phyloP scores from a whole-genome alignment of 2,113 vertebrate genomes.

The Grammomys dolichurus region DNA sequence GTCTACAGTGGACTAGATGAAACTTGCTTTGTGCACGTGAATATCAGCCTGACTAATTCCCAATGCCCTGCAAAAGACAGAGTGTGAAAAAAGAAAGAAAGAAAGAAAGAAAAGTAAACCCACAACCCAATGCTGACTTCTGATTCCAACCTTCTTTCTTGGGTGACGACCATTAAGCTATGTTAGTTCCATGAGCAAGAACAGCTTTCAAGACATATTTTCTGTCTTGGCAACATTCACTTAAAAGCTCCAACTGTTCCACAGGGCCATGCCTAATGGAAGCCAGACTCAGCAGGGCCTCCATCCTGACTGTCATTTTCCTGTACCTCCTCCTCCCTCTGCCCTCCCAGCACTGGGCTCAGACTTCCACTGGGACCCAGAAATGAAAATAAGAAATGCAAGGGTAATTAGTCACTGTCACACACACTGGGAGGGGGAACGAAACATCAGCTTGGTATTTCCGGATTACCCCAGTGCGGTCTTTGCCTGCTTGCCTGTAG shows the following conservation, averaged over 20 bases:
- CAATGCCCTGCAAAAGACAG: not conserved
- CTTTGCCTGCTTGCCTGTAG: constrained; percentile 49
- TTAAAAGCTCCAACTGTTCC: not conserved
- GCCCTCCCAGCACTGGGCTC: not conserved
- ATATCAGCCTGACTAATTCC: constrained; percentile 26
- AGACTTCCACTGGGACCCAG: constrained; percentile 19
- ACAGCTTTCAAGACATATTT: not conserved
- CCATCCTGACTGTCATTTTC: not conserved
- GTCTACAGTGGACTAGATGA: constrained; percentile 60
- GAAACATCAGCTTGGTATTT: constrained; percentile 61
- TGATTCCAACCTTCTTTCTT: constrained; percentile 7
- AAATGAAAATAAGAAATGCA: constrained; percentile 68
- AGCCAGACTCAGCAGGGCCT: constrained; percentile 2
- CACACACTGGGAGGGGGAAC: not conserved
- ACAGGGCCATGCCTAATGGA: not conserved
- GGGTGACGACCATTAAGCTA: not conserved
- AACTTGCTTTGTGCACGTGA: not conserved
- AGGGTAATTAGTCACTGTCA: constrained; percentile 77
- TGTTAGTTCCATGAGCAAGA: not conserved
- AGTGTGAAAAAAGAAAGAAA: not conserved
- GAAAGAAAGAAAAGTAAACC: not conserved
- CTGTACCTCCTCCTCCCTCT: not conserved
- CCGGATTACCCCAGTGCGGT: not conserved
- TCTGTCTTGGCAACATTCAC: not conserved
- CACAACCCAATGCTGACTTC: not conserved